phyloP scores from a whole-genome alignment of 1,140 invertebrate genomes.

The Aleiodes sp. region DNA sequence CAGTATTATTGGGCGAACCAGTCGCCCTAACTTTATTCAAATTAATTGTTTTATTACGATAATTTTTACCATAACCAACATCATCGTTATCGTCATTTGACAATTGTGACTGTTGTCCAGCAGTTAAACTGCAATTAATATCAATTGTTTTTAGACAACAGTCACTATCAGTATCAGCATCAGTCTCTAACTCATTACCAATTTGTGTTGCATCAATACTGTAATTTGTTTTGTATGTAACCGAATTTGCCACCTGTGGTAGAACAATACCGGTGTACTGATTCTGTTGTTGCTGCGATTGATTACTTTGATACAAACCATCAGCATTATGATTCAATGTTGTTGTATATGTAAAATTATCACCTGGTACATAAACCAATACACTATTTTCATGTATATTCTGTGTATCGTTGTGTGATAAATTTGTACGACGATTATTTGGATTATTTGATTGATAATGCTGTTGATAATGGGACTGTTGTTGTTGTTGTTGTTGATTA shows the following conservation, averaged over 20 bases:
- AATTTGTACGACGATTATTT: not conserved
- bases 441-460: constrained; percentile 22
- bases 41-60: not conserved
- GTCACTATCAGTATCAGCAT: not conserved
- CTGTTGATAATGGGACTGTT: constrained; percentile 40
- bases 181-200: constrained; percentile 1
- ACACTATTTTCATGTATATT: constrained; percentile 58
- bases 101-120: not conserved
- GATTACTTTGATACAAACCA: constrained; percentile 33
- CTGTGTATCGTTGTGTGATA: constrained; percentile 35
- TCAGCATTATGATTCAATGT: constrained; percentile 60
- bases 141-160: constrained; percentile 23
- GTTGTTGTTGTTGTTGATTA: constrained; percentile 53
- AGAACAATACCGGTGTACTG: constrained; percentile 45
- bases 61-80: not conserved
- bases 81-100: not conserved
- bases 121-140: constrained; percentile 1
- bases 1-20: constrained; percentile 19
- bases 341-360: constrained; percentile 62
- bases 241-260: constrained; percentile 39
- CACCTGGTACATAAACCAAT: constrained; percentile 64
- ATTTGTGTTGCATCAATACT: not conserved
- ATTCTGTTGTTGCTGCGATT: constrained; percentile 38
- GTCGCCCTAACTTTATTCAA: constrained; percentile 11
- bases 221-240: constrained; percentile 24